Base-by-base conservation (phyloP, 2,888 invertebrate genomes). In the Arrhopalites spinosus region DNA sequence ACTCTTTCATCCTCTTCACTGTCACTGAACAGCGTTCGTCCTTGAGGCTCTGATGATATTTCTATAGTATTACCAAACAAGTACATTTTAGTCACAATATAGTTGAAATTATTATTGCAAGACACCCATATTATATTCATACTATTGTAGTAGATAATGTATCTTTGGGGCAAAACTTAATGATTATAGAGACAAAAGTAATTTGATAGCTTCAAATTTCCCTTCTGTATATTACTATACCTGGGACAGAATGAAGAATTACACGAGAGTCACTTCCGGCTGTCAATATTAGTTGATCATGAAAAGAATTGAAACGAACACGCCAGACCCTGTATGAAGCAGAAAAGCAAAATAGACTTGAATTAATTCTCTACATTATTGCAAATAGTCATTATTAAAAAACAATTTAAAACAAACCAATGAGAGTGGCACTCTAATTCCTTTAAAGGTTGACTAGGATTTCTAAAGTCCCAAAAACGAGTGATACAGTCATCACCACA, bases 401-500 rank as follows among this genome's bases (percentile, higher is more conserved):
- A n/a, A n/a, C n/a, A n/a, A 59, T 59, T 23, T 20, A 23, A 45
- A 15, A 45, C 83, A 85, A 84, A 90, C 95, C 95, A 95, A 85
- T 95, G 95, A 0, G 94, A 92, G 85, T 95, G 95, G 85, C 94
- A 94, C 71, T 90, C 91, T 76, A 93, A 88, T 29, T 90, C 90
- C 84, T 93, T 91, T 5, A 97, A 89, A 0, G 96, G 92, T 79
- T 92, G 90, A 73, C 89, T 89, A 0, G 91, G 89, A 84, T 93
- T 93, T 71, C 98, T 89, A 82, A 93, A 92, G 86, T 99, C 98
- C 98, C 98, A 99, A 83, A 99, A 95, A 85, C 95, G 95, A 20
- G 95, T 90, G 67, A 92, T 92, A 0, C 96, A 96, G 86, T 99
- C 98, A 86, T 99, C 98, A 0, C 98, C 98, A 80, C 95, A 96